Conservation (phyloP, 2,797 vertebrate species). For the Amniataba percoides region DNA sequence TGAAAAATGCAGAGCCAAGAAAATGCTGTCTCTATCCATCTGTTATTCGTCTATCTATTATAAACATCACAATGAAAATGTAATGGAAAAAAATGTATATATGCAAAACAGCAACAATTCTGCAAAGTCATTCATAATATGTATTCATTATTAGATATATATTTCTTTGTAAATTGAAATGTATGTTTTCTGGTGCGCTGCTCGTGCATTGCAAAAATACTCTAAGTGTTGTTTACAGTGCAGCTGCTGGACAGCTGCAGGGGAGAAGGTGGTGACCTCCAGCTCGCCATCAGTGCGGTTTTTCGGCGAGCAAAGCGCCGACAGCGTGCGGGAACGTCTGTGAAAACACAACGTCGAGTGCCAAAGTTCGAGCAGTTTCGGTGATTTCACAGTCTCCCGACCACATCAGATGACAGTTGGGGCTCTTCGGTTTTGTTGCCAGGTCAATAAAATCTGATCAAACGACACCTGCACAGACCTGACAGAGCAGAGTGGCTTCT, state of each 20-base stretch:
- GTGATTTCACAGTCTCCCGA: too few relatives aligned
- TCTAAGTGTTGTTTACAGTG: background rate
- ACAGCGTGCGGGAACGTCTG: background rate
- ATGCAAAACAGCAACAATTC: background rate
- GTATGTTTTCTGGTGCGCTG: background rate
- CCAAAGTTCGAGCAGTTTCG: too few relatives aligned
- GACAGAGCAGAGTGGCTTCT: too few relatives aligned
- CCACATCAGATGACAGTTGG: too few relatives aligned
- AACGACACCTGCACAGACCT: too few relatives aligned
- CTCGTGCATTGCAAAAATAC: background rate
- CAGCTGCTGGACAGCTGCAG: slow-evolving; percentile 4
- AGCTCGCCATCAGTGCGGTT: too few relatives aligned
- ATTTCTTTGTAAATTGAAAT: background rate
- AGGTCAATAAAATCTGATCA: too few relatives aligned
- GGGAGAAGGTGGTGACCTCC: background rate
- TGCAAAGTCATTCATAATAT: background rate
- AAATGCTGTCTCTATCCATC: slow-evolving; percentile 3
- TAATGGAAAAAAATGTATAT: too few relatives aligned
- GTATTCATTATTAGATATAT: too few relatives aligned
- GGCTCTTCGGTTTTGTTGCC: too few relatives aligned
- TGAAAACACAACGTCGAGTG: background rate
- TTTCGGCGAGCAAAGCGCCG: background rate
- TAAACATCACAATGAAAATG: background rate
- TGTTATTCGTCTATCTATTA: background rate
- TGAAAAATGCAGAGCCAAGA: slow-evolving; percentile 12